Base-by-base conservation (phyloP, 1,140 invertebrate genomes). In the Eumaeus atala region DNA sequence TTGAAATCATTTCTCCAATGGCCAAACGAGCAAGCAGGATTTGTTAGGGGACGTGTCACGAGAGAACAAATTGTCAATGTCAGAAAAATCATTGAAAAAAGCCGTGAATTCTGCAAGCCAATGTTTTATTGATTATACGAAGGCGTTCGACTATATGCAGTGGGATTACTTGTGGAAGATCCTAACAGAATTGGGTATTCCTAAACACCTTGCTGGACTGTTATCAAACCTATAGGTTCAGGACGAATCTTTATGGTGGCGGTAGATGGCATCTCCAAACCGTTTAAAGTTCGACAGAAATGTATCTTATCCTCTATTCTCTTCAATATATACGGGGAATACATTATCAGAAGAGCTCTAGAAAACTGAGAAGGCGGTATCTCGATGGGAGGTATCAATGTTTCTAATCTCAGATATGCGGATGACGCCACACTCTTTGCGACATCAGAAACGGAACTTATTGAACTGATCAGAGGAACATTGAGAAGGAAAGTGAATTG, bases 11-110 rank as follows among this genome's bases (percentile, higher is more conserved):
- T 16, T 28, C 38, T 58, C 8, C 18, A 59, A 1, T 47, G 57
- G 34, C 58, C 58, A 3, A 28, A 21, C 17, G 47, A 48, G 18
- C 21, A 33, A 48, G 47, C 10, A 33, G 47, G 10, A 10, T 48
- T 48, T 48, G 47, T 48, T 21, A 48, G 28, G 10, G 18, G 21
- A 0, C 18, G 18, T 2, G 47, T 16, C 8, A 52, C 64, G 10
- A 48, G 64, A 18, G 61, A 66, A 14, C 58, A 66, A 49, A 60
- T 66, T 9, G n/a, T 60, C 5, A 66, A 66, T 35, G 12, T 66
- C 10, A 37, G n/a, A n/a, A n/a, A n/a, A n/a, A n/a, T n/a, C n/a
- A n/a, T n/a, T n/a, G n/a, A n/a, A n/a, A n/a, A n/a, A n/a, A n/a
- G n/a, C n/a, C n/a, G n/a, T n/a, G n/a, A n/a, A n/a, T n/a, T n/a